Base-by-base conservation (phyloP, 37 sponge, comb jelly and placozoan genomes). In the Geodia barretti region DNA sequence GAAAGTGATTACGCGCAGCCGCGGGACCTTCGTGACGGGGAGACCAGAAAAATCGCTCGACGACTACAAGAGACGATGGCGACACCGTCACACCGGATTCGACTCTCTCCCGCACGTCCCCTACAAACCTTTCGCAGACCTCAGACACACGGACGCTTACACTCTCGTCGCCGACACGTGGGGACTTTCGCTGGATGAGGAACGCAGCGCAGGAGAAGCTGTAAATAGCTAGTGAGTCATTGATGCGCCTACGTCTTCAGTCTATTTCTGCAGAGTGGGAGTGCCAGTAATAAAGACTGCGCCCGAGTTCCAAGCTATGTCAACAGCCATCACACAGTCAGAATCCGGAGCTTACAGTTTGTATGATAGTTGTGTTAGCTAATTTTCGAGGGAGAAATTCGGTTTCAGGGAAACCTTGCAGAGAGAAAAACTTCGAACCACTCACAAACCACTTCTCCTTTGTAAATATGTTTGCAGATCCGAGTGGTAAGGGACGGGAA, bases 141-240 rank as follows among this genome's bases (percentile, higher is more conserved):
- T 88, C 28, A 77, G 35, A 28, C 69, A 82, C 60, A 72, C 73
- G 32, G 84, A 88, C 42, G 39, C 17, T 0, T 88, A 83, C 66
- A 77, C 78, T n/a, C 65, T 83, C 37, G 19, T 83, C 2, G 72
- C n/a, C 7, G 67, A 83, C 2, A 61, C 4, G 38, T 68, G 83
- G 21, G 74, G 79, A 9, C 63, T 83, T 2, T 21, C 21, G 20
- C 3, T 74, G 14, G 54, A 47, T 17, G 11, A 47, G 54, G 54
- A n/a, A n/a, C n/a, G n/a, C n/a, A n/a, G n/a, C n/a, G n/a, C n/a
- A n/a, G n/a, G n/a, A n/a, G n/a, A n/a, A n/a, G n/a, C n/a, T n/a
- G n/a, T n/a, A n/a, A n/a, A n/a, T n/a, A n/a, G n/a, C n/a, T n/a
- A n/a, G n/a, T n/a, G n/a, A n/a, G n/a, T n/a, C n/a, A n/a, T n/a